Evolutionary conservation across 2,888 invertebrate species (phyloP).

Genomic region (Auanema freiburgensis): DNA sequence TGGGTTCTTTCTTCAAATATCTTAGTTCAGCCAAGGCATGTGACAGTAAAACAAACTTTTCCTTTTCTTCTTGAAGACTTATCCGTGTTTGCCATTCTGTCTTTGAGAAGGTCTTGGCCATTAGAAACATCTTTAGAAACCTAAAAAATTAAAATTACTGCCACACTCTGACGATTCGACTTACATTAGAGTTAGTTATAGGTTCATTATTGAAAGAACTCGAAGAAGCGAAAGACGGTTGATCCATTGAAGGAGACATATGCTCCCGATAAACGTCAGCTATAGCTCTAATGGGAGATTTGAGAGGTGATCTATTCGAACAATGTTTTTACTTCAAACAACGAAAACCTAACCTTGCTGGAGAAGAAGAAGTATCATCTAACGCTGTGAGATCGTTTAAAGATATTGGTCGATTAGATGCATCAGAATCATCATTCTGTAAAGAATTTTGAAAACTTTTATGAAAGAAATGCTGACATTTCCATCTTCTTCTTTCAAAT

Average conservation of each 20-base stretch:
- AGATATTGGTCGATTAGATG: too few relatives aligned
- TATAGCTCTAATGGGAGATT: slow-evolving; percentile 27
- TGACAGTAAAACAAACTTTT: background rate
- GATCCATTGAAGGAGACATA: slow-evolving; percentile 11
- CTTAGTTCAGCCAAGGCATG: background rate
- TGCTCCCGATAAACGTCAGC: slow-evolving; percentile 27
- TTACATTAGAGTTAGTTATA: too few relatives aligned
- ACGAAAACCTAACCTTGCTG: too few relatives aligned
- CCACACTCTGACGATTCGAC: background rate
- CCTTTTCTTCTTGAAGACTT: background rate
- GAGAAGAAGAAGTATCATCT: too few relatives aligned
- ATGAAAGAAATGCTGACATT: too few relatives aligned
- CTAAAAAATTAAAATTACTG: too few relatives aligned
- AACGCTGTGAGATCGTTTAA: too few relatives aligned
- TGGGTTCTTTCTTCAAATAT: background rate
- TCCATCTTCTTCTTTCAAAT: too few relatives aligned
- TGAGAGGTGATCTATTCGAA: slow-evolving; percentile 16
- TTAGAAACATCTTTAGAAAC: slow-evolving; percentile 2
- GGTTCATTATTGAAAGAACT: too few relatives aligned
- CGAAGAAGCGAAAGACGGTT: background rate
- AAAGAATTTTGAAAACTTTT: too few relatives aligned
- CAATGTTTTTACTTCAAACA: too few relatives aligned
- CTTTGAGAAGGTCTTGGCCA: slow-evolving; percentile 13
- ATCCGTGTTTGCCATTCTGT: background rate
- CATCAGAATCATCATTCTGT: too few relatives aligned